These are phyloP conservation scores for Ephydatia muelleri DNA, from an alignment of 37 sponge, comb jelly and placozoan species.

Conservation along the genomic window DNA sequence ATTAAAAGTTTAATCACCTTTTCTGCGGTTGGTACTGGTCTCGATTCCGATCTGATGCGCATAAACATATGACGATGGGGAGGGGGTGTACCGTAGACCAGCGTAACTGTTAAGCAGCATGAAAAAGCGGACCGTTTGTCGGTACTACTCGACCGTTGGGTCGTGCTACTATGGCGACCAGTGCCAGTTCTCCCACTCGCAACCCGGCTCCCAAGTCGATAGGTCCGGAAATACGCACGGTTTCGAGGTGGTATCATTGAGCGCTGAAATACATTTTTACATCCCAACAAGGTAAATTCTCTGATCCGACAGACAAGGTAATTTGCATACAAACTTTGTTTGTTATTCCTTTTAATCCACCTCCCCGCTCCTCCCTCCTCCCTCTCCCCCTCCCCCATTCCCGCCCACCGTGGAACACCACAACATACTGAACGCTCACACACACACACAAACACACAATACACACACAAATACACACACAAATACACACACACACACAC, in stretches of 20 bases:
- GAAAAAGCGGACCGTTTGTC: slow-evolving; percentile 42
- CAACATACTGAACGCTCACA: background rate
- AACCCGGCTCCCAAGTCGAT: background rate
- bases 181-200: slow-evolving; percentile 53
- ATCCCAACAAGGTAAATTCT: background rate
- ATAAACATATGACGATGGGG: background rate
- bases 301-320: background rate
- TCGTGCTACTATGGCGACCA: slow-evolving; percentile 67
- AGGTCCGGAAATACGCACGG: background rate
- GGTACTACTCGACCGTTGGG: slow-evolving; percentile 56
- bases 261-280: background rate
- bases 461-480: background rate
- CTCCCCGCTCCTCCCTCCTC: background rate
- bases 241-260: background rate
- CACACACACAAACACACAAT: slow-evolving; percentile 13
- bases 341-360: background rate
- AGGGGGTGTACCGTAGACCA: background rate
- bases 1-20: background rate
- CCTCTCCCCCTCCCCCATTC: too few relatives aligned
- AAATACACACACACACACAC: background rate
- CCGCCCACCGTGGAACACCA: background rate
- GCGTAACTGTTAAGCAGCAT: background rate
- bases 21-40: background rate
- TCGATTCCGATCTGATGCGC: background rate
- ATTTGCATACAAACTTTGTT: background rate